These are phyloP conservation scores for Origma solitaria DNA, from an alignment of 2,113 vertebrate genomes.

Conservation along the genomic window DNA sequence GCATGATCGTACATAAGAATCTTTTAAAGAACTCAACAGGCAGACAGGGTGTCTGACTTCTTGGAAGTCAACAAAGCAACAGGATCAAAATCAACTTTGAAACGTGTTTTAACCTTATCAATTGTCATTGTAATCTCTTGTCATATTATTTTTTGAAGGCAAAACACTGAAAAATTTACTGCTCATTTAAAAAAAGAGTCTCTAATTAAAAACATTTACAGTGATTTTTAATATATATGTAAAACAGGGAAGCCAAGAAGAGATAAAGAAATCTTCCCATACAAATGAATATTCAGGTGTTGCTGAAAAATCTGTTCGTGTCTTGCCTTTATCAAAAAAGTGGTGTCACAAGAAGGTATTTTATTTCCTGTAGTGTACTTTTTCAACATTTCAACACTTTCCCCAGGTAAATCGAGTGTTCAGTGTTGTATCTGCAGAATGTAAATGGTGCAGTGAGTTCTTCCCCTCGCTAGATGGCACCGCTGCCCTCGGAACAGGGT, in stretches of 20 bases:
- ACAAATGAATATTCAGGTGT: background rate
- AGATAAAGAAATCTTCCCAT: background rate
- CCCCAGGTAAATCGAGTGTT: background rate
- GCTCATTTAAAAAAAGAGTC: background rate
- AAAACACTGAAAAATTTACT: background rate
- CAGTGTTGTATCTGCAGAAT: background rate
- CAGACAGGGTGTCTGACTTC: background rate
- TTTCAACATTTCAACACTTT: background rate
- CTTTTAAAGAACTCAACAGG: background rate
- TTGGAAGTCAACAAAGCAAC: background rate
- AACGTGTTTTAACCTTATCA: background rate
- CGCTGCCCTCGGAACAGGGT: background rate
- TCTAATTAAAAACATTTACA: background rate
- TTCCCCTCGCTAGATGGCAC: conserved; percentile 5
- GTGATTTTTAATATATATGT: background rate
- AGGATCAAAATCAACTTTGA: background rate
- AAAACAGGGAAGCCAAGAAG: background rate
- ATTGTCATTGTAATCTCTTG: background rate
- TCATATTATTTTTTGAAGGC: background rate
- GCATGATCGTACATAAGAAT: accelerated
- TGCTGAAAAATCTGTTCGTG: background rate
- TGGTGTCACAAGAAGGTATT: background rate
- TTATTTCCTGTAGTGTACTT: background rate
- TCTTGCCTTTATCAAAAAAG: background rate
- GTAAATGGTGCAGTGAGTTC: background rate